These are phyloP conservation scores for Thalpophila matura DNA, from an alignment of 2,888 invertebrate genomes.

Conservation along the genomic window DNA sequence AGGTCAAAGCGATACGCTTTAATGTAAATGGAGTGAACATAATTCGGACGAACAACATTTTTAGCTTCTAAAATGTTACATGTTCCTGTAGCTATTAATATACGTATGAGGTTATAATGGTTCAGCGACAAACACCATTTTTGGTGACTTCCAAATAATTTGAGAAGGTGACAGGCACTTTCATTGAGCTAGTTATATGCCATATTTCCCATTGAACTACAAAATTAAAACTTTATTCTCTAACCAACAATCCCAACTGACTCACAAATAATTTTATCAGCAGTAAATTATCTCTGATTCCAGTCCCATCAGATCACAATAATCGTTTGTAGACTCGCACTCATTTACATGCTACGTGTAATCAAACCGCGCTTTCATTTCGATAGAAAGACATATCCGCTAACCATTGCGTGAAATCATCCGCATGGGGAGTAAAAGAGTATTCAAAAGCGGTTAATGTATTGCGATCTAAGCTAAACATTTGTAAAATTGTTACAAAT, in stretches of 20 bases:
- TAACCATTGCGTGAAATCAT: not conserved
- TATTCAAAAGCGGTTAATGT: not conserved
- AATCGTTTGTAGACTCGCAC: slow-evolving; percentile 19
- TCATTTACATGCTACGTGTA: slow-evolving; percentile 14
- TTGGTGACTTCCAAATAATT: no score
- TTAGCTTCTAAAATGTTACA: not conserved
- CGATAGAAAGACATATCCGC: not conserved
- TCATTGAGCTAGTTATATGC: no score
- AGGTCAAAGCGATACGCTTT: slow-evolving; percentile 16
- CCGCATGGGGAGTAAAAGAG: no score
- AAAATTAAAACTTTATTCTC: no score
- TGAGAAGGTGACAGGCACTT: no score
- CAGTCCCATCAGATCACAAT: not conserved
- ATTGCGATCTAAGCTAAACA: not conserved
- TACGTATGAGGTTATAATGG: not conserved
- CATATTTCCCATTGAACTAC: no score
- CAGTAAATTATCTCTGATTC: not conserved
- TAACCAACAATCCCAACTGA: not conserved
- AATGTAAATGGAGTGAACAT: slow-evolving; percentile 34
- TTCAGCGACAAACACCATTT: no score
- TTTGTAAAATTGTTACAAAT: not conserved
- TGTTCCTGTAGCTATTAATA: not conserved
- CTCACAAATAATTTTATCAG: not conserved
- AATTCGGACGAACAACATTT: slow-evolving; percentile 12
- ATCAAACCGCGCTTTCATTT: not conserved